Percentiles rank a stretch among this genome's conserved stretches.
Evolutionary conservation across 1,140 invertebrate species (phyloP).

Genomic region (Tetragonula clypearis): DNA sequence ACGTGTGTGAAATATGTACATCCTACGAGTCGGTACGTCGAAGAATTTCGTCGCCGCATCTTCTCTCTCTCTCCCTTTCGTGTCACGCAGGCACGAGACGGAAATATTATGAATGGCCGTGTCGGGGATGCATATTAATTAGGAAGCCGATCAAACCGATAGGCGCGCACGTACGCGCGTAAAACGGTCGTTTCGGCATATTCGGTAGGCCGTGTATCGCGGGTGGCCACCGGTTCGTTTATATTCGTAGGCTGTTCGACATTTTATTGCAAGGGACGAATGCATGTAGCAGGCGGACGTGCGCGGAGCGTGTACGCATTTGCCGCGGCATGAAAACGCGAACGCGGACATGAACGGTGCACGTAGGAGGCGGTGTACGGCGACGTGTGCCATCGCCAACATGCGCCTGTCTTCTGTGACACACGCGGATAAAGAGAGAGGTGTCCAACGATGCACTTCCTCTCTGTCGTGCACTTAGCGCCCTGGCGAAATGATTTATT

Average conservation of each 20-base stretch:
- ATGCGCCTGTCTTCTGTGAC: conserved; percentile 48
- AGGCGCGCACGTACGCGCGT: conserved; percentile 18
- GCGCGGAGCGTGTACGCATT: neutral
- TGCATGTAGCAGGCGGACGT: conserved; percentile 26
- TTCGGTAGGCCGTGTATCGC: conserved; percentile 36
- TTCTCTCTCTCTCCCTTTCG: neutral
- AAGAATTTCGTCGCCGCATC: too few species aligned
- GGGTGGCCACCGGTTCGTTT: conserved; percentile 53
- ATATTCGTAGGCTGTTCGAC: conserved; percentile 61
- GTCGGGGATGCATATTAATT: conserved; percentile 58
- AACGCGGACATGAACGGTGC: neutral
- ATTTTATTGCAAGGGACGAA: conserved; percentile 50
- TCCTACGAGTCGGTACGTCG: too few species aligned
- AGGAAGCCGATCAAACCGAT: conserved; percentile 38
- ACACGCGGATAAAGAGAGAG: conserved; percentile 58
- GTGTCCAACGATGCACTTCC: conserved; percentile 48
- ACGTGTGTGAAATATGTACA: too few species aligned
- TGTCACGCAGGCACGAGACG: neutral
- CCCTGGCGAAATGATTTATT: conserved; percentile 77
- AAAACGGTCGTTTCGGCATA: conserved; percentile 26
- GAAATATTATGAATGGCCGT: conserved; percentile 21
- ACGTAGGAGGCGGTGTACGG: conserved; percentile 37
- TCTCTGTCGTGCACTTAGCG: conserved; percentile 61
- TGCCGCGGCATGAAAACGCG: neutral
- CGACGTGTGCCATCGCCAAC: conserved; percentile 12